Evolutionary conservation across 2,888 invertebrate species (phyloP), one percentile per base, ranked within the genome.

Genomic region (Epirrhoe alternata): DNA sequence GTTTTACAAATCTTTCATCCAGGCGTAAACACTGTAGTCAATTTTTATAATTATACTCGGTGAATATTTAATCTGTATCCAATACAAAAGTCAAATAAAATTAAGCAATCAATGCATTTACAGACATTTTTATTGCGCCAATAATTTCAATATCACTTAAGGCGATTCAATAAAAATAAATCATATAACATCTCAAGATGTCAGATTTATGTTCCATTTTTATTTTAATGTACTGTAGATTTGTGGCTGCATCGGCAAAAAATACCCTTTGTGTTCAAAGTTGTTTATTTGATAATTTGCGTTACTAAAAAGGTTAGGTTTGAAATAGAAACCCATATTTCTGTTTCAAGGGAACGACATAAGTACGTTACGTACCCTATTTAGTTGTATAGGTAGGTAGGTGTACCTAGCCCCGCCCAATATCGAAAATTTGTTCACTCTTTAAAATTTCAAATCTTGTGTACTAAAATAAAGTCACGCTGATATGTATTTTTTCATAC

Each of bases 41-140:
- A 42, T 2, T 35, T 42, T 42, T 33, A 33, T 4, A 33, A 33
- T 8, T 4, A 42, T 42, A 1, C 4, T 14, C 6, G 16, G 14
- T 47, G 14, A 47, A 47, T 47, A 47, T 12, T 50, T 50, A 38
- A 57, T 52, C 55, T 42, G 63, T 63, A 53, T 52, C 33, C 59
- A 64, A 68, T 70, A 74, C 78, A 80, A 79, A 81, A 76, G 77
- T 81, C 78, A 75, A 73, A 79, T 82, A 80, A 80, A 82, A 84
- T 83, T 79, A 80, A 72, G 66, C 69, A 69, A 77, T 76, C 78
- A 76, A 81, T 80, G 77, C 75, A 75, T 78, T 74, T 71, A 50
- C 68, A 64, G 77, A 78, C 78, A 76, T 81, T 78, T 84, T 82
- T 84, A 83, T 84, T 79, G 77, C 70, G 63, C 76, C 78, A 80